Percentiles rank a stretch among this genome's conserved stretches.
These are phyloP conservation scores for Phyllotreta cruciferae DNA, from an alignment of 2,888 invertebrate species.

Conservation along the genomic window DNA sequence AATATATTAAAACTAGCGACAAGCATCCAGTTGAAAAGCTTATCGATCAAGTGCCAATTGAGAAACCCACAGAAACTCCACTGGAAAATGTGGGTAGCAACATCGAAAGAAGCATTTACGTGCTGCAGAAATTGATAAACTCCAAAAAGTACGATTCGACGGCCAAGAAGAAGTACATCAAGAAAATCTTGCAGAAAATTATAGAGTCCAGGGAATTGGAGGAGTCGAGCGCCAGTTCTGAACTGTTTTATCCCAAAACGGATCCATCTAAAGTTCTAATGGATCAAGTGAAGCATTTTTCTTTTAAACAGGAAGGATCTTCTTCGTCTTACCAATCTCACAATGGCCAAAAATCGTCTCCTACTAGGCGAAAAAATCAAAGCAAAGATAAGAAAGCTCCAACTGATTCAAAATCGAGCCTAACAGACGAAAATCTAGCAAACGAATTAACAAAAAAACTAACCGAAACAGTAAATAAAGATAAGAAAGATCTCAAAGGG, in stretches of 20 bases:
- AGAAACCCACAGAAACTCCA: constrained; percentile 6
- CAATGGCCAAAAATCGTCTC: constrained; percentile 6
- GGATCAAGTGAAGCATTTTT: constrained; percentile 17
- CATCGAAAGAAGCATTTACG: constrained; percentile 68
- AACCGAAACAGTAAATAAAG: not conserved
- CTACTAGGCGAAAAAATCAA: not conserved
- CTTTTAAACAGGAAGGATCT: constrained; percentile 13
- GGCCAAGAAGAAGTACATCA: constrained; percentile 69
- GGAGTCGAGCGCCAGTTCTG: constrained; percentile 64
- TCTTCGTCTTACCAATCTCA: constrained; percentile 15
- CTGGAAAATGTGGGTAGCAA: constrained; percentile 58
- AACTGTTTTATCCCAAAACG: constrained; percentile 60
- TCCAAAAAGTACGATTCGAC: constrained; percentile 67
- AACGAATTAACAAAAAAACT: not conserved
- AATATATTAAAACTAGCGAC: constrained; percentile 54
- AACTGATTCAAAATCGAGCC: constrained; percentile 19
- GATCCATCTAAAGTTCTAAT: constrained; percentile 17
- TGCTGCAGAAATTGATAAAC: constrained; percentile 67
- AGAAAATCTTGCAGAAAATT: constrained; percentile 69
- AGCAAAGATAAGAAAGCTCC: not conserved
- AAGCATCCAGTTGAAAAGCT: not conserved
- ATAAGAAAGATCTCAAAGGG: constrained; percentile 5
- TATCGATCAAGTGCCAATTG: not conserved
- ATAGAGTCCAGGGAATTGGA: constrained; percentile 67
- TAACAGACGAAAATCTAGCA: constrained; percentile 18